These are phyloP conservation scores for Bothrops alternatus DNA, from an alignment of 2,797 vertebrate species.

Conservation along the genomic window DNA sequence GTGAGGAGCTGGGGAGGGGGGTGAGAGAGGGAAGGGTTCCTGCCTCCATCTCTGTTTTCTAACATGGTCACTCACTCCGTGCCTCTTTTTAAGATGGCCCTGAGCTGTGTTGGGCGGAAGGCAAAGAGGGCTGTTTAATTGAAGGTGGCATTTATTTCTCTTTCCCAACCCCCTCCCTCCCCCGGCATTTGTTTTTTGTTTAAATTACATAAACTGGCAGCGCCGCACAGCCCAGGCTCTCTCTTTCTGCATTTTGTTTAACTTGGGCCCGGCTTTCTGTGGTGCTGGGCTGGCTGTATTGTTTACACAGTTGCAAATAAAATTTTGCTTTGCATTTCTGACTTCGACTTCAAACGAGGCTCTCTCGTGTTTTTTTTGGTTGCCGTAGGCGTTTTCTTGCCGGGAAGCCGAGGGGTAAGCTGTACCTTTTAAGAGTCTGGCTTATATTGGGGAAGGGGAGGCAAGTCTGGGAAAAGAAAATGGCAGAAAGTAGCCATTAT, in stretches of 20 bases:
- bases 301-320: not conserved
- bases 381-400: not conserved
- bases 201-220: not conserved
- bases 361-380: too few relatives aligned
- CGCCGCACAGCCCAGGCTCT: not conserved
- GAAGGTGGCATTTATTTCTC: not conserved
- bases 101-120: not conserved
- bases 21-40: not conserved
- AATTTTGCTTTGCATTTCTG: too few relatives aligned
- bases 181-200: not conserved
- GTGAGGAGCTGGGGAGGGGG: not conserved
- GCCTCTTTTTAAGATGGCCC: not conserved
- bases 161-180: not conserved
- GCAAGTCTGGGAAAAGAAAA: too few relatives aligned
- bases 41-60: not conserved
- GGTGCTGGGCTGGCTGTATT: not conserved
- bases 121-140: not conserved
- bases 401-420: not conserved
- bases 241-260: not conserved
- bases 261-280: not conserved
- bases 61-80: not conserved
- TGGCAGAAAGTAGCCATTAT: not conserved
- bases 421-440: not conserved
- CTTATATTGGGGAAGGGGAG: too few relatives aligned
- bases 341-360: too few relatives aligned